A percentile compares a stretch with the other conserved stretches of the same genome.
Evolutionary conservation across 2,797 vertebrate species (phyloP).

Genomic region (Capromys pilorides): DNA sequence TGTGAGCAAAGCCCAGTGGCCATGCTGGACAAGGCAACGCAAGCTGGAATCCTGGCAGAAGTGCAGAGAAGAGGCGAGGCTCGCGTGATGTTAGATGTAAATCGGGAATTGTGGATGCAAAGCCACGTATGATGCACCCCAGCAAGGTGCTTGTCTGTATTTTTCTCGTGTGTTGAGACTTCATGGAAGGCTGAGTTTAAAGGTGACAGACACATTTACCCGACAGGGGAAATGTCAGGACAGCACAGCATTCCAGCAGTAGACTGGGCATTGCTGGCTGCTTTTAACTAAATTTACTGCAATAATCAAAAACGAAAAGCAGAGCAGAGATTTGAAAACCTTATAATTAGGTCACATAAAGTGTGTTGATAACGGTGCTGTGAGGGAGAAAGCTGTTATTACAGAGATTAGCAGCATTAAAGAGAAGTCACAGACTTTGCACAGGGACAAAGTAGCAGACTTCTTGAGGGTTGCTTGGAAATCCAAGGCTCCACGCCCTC

Average conservation of each 20-base stretch:
- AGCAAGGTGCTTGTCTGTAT: neutral
- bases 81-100: neutral
- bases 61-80: neutral
- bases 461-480: neutral
- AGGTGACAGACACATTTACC: neutral
- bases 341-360: neutral
- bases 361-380: neutral
- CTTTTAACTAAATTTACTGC: neutral
- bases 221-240: neutral
- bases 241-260: neutral
- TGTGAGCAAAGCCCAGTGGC: neutral
- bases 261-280: neutral
- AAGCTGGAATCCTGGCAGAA: neutral
- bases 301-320: neutral
- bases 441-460: neutral
- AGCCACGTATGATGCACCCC: neutral
- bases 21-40: neutral
- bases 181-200: neutral
- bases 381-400: neutral
- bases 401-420: neutral
- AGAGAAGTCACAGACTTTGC: neutral
- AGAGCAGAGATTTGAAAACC: neutral
- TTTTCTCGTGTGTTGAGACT: neutral
- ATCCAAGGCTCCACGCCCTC: neutral
- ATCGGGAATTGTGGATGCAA: neutral